These are phyloP conservation scores for Australoheros scitulus DNA, from an alignment of 2,113 vertebrate species.

Conservation along the genomic window DNA sequence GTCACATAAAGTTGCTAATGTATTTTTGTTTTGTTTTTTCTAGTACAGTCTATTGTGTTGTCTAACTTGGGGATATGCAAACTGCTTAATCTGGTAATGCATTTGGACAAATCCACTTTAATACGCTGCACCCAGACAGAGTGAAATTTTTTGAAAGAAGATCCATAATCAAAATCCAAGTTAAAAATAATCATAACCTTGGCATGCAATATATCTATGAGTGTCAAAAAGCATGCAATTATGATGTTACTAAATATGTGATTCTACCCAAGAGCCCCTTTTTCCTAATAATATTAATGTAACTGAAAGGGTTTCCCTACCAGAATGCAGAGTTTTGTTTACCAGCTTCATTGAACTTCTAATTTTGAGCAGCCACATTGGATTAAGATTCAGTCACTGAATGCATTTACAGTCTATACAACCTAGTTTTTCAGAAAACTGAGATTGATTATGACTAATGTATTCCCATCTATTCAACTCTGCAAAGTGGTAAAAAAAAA, in stretches of 20 bases:
- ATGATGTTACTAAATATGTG: not conserved
- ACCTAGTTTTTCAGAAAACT: conserved; percentile 12
- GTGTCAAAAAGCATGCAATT: conserved; percentile 15
- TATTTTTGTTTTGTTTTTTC: not conserved
- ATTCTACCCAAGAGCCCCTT: not conserved
- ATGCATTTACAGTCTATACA: not conserved
- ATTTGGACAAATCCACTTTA: not conserved
- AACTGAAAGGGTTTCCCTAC: conserved; percentile 14
- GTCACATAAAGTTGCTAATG: not conserved
- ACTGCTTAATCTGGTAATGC: not conserved
- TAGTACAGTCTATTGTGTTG: not conserved
- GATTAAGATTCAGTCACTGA: conserved; percentile 12
- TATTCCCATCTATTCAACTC: conserved; percentile 37
- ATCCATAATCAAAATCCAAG: not conserved
- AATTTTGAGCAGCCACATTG: not conserved
- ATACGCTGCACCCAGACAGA: not conserved
- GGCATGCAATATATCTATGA: not conserved
- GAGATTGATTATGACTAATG: conserved; percentile 5
- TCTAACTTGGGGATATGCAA: not conserved
- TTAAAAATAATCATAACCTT: not conserved
- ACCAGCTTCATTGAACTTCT: not conserved
- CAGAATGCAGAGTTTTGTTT: conserved; percentile 36
- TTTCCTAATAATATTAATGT: conserved; percentile 14
- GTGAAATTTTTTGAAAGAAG: not conserved
- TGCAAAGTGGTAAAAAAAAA: conserved; percentile 23